These are phyloP conservation scores for Pseudeuparius sepicola DNA, from an alignment of 2,888 invertebrate genomes.

Conservation along the genomic window DNA sequence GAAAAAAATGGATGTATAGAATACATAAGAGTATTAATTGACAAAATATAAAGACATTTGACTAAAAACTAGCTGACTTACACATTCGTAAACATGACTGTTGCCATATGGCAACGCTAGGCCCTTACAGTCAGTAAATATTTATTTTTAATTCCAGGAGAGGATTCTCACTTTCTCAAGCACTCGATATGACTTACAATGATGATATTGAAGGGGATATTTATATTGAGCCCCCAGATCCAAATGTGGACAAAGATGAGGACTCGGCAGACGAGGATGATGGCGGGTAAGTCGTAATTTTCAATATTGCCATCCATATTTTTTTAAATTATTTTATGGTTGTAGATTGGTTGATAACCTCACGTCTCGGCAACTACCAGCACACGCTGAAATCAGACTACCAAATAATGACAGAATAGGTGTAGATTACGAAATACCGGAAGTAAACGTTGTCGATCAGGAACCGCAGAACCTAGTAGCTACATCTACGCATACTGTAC, in stretches of 20 bases:
- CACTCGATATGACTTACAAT: conserved; percentile 11
- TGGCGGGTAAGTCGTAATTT: conserved; percentile 11
- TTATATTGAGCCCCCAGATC: conserved; percentile 14
- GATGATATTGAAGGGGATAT: conserved; percentile 12
- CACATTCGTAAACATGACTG: too few relatives aligned
- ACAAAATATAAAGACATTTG: too few relatives aligned
- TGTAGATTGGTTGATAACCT: conserved; percentile 15
- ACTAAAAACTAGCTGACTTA: too few relatives aligned
- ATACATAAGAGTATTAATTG: too few relatives aligned
- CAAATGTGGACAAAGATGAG: conserved; percentile 13
- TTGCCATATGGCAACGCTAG: too few relatives aligned
- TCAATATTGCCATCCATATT: neutral
- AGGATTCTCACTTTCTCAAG: conserved; percentile 12
- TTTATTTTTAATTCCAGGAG: conserved; percentile 11
- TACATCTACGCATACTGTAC: neutral
- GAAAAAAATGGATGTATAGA: too few relatives aligned
- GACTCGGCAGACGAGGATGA: conserved; percentile 16
- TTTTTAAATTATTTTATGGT: too few relatives aligned
- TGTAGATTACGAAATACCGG: conserved; percentile 12
- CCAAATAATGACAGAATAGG: conserved; percentile 13
- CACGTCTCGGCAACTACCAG: conserved; percentile 13
- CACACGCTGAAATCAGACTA: conserved; percentile 15
- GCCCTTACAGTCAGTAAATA: too few relatives aligned
- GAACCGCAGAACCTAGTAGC: neutral
- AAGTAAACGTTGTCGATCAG: neutral